Evolutionary conservation across 2,113 vertebrate genomes (phyloP).

Genomic region (Phalacrocorax aristotelis): DNA sequence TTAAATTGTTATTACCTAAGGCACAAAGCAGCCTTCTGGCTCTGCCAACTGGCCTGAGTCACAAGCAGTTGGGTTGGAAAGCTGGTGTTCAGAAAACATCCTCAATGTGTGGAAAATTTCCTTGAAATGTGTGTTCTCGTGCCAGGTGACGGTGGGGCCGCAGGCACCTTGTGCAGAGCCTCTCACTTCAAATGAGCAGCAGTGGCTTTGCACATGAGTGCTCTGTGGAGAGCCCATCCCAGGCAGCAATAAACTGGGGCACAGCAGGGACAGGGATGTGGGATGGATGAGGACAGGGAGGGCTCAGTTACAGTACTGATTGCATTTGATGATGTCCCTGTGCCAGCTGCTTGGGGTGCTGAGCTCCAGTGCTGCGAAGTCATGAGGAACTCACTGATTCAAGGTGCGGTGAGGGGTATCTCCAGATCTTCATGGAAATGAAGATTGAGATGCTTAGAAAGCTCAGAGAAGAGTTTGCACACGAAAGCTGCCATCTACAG

Average conservation of each 20-base stretch:
- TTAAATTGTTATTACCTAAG: constrained; percentile 60
- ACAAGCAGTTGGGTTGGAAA: constrained; percentile 25
- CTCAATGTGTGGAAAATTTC: constrained; percentile 21
- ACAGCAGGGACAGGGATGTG: neutral
- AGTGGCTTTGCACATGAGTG: neutral
- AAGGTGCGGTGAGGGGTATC: neutral
- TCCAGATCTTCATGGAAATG: neutral
- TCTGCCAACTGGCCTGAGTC: constrained; percentile 61
- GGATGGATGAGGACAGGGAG: neutral
- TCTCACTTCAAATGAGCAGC: neutral
- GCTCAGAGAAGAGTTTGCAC: neutral
- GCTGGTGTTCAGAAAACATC: constrained; percentile 39
- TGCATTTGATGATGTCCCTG: rapidly evolving
- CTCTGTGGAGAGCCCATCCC: neutral
- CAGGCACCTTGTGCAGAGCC: neutral
- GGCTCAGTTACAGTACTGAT: neutral
- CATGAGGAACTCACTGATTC: rapidly evolving
- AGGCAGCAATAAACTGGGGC: neutral
- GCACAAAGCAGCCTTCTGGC: constrained; percentile 59
- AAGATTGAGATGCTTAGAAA: neutral
- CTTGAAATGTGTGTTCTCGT: constrained; percentile 30
- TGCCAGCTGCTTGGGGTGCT: neutral
- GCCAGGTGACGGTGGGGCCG: constrained; percentile 2
- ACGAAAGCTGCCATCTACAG: constrained; percentile 19
- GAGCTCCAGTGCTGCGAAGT: neutral